Percentiles rank a stretch among this genome's conserved stretches.
These are phyloP conservation scores for Lates calcarifer DNA, from an alignment of 2,113 vertebrate species.

Conservation along the genomic window DNA sequence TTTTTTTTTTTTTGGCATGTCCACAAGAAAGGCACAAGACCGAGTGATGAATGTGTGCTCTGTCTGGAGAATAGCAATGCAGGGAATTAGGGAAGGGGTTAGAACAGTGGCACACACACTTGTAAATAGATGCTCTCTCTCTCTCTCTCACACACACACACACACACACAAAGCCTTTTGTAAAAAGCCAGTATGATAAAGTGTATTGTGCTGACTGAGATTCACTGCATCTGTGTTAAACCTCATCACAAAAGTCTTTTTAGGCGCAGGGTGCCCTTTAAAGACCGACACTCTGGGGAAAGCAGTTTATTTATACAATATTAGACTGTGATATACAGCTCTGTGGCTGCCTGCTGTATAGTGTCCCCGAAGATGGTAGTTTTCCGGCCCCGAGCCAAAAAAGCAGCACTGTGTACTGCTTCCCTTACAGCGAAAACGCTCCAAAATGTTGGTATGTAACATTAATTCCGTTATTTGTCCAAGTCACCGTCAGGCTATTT, in stretches of 20 bases:
- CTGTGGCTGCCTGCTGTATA: conserved; percentile 11
- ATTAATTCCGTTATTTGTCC: conserved; percentile 12
- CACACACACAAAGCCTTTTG: neutral
- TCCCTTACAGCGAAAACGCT: neutral
- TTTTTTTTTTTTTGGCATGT: neutral
- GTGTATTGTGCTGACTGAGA: conserved; percentile 36
- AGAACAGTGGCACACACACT: conserved; percentile 21
- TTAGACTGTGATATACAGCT: conserved; percentile 45
- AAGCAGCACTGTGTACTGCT: conserved; percentile 32
- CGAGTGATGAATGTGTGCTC: conserved; percentile 63
- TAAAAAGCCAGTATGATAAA: conserved; percentile 57
- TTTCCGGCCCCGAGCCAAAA: conserved; percentile 37
- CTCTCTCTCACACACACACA: conserved; percentile 12
- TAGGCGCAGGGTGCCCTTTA: conserved; percentile 49
- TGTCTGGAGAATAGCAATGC: conserved; percentile 43
- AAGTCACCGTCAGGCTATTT: neutral
- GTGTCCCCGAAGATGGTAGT: conserved; percentile 14
- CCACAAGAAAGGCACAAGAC: conserved; percentile 52
- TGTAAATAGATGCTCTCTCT: neutral
- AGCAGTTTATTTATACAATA: conserved; percentile 65
- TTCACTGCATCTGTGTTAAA: conserved; percentile 31
- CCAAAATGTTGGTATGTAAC: conserved; percentile 6
- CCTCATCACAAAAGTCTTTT: conserved; percentile 46
- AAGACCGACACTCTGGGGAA: conserved; percentile 31
- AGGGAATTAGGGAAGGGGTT: conserved; percentile 27